Evolutionary conservation across 2,888 invertebrate species (phyloP), one percentile per base, ranked within the genome.

Genomic region (Dilophus febrilis): DNA sequence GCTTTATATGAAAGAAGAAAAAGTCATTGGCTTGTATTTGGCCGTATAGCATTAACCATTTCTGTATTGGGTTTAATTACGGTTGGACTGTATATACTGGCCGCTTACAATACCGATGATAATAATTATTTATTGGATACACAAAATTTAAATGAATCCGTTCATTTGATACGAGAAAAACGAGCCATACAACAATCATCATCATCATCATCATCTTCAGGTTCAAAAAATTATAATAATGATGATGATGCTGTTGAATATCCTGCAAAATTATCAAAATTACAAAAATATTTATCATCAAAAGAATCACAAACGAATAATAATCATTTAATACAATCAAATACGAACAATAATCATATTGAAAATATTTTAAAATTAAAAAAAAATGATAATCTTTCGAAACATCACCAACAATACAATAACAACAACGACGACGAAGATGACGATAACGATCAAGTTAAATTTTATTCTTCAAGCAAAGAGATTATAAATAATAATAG

Each of bases 41-140:
- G 42, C 29, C 42, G 41, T 33, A 38, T 37, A 11, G 13, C 31
- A 13, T 26, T 44, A 19, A 44, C 44, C 29, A 29, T 44, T 17
- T 33, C 36, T 14, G 28, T 41, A 32, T 38, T 44, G 10, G 41
- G 41, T 27, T 19, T 44, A 22, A 4, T 44, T 3, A 41, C 44
- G n/a, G n/a, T 44, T 28, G 35, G 16, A 4, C 31, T 44, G 8
- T 42, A 40, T 36, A n/a, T 40, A 29, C 7, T 17, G 4, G 22
- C 37, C 12, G 17, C 17, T 19, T 30, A 28, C 11, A 37, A 7
- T 12, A 11, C 19, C 14, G 28, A 22, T 22, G 8, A 22, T 22
- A 22, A 22, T 6, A 22, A 22, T 22, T 8, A n/a, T n/a, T n/a
- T 14, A 7, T 7, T 13, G 2, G 12, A 7, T 35, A 13, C 18